Base-by-base conservation (phyloP, 2,113 vertebrate genomes). In the Pogonocichla stellata region DNA sequence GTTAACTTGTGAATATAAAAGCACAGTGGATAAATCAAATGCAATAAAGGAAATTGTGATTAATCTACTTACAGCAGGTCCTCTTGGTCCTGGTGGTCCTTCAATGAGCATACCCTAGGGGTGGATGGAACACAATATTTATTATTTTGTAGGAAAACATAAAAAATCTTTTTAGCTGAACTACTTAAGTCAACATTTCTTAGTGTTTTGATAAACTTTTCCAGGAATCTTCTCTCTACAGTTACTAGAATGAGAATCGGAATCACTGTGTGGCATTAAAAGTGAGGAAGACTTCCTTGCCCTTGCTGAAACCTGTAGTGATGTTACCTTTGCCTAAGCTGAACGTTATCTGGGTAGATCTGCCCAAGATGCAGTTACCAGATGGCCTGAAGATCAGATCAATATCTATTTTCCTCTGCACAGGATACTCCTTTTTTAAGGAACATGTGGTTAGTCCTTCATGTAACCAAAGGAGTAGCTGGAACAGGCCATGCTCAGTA, bases 41-140 rank as follows among this genome's bases (percentile, higher is more conserved):
- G 14, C 19, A 58, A 16, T 54, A 97, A 75, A 79, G 13, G 34
- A 82, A 82, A 61, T 14, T 28, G 29, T 73, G 48, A 85, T 77
- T 66, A 91, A 97, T 82, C 93, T 97, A 98, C 99, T 98, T 98
- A 99, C 99, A 85, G 98, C 97, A 92, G 99, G 99, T 95, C 99
- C 99, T 48, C 97, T 93, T 73, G 98, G 97, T 94, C 99, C 99
- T 1, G 99, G 98, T 19, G 99, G 99, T 86, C 99, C 99, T 98
- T 99, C 99, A n/a, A 99, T 98, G 72, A 99, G 98, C 99, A 99
- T 99, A 31, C 99, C 99, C 99, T 99, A 51, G 5, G 34, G 22
- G 2, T 25, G 29, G 43, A 75, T 58, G 77, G 73, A 94, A 80
- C 36, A 62, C 43, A n/a, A 70, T 5, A 80, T 42, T 40, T 4